Evolutionary conservation across 23 tunicate species (phyloP).

Genomic region (Halocynthia aurantium): DNA sequence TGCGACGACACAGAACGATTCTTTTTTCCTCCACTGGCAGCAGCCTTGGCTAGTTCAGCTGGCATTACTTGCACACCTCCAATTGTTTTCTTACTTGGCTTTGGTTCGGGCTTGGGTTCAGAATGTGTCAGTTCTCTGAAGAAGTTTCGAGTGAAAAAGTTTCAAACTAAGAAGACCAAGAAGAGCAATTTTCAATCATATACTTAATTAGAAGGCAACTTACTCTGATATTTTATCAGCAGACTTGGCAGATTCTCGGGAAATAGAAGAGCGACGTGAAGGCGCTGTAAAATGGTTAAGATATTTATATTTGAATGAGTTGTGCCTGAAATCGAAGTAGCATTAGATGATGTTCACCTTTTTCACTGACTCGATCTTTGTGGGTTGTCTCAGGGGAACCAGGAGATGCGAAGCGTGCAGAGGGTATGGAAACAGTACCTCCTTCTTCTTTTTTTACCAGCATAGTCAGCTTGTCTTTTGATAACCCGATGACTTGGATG

Average conservation of each 20-base stretch:
- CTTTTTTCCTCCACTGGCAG: conserved; percentile 7
- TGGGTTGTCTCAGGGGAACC: neutral
- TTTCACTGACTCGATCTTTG: conserved; percentile 2
- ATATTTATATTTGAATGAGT: neutral
- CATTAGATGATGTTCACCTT: neutral
- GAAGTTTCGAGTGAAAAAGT: neutral
- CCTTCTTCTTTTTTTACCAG: conserved; percentile 83
- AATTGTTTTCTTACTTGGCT: conserved; percentile 27
- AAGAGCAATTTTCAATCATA: too few relatives aligned
- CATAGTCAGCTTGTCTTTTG: conserved; percentile 91
- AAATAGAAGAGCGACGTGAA: conserved; percentile 16
- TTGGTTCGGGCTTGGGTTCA: conserved; percentile 46
- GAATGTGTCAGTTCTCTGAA: conserved; percentile 14
- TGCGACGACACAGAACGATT: neutral
- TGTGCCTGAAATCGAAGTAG: conserved; percentile 10
- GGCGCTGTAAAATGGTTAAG: neutral
- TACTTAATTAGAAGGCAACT: neutral
- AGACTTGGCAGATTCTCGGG: conserved; percentile 18
- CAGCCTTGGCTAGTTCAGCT: conserved; percentile 18
- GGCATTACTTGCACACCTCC: conserved; percentile 37
- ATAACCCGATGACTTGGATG: conserved; percentile 73
- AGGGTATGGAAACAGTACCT: conserved; percentile 92
- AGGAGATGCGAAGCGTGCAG: conserved; percentile 41
- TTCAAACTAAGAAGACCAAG: too few relatives aligned
- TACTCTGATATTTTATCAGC: neutral